These are phyloP conservation scores for Thelaira solivaga DNA, from an alignment of 2,888 invertebrate genomes.

Conservation along the genomic window DNA sequence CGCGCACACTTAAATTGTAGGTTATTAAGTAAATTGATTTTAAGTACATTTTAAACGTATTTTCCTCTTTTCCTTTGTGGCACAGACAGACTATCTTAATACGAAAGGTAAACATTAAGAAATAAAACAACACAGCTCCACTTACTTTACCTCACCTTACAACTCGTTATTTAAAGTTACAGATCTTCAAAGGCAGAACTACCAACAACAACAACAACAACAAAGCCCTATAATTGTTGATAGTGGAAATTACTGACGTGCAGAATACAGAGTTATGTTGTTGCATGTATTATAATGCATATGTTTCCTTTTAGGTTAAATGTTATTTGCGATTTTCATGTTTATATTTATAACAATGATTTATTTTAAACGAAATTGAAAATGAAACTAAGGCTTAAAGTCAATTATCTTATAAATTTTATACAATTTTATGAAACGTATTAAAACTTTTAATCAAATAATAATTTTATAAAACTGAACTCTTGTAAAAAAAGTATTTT, in stretches of 20 bases:
- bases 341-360: conserved; percentile 56
- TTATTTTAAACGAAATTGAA: conserved; percentile 56
- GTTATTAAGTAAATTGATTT: conserved; percentile 78
- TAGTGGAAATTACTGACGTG: conserved; percentile 22
- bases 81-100: conserved; percentile 29
- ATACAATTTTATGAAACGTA: background rate
- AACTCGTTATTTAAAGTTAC: conserved; percentile 23
- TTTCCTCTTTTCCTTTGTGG: conserved; percentile 57
- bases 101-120: conserved; percentile 59
- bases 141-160: conserved; percentile 39
- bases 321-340: conserved; percentile 59
- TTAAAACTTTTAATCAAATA: conserved; percentile 48
- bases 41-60: conserved; percentile 75
- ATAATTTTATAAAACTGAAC: conserved; percentile 26
- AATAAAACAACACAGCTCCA: conserved; percentile 5
- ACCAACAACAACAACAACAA: background rate
- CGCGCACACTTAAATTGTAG: conserved; percentile 75
- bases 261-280: background rate
- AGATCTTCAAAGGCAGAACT: conserved; percentile 6
- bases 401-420: conserved; percentile 45
- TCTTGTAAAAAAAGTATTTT: background rate
- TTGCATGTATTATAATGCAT: background rate
- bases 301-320: conserved; percentile 53
- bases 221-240: conserved; percentile 4
- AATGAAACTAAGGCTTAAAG: conserved; percentile 51